A percentile compares a stretch with the other conserved stretches of the same genome.
phyloP scores from a whole-genome alignment of 2,888 invertebrate genomes.

The Ditylenchus weischeri region DNA sequence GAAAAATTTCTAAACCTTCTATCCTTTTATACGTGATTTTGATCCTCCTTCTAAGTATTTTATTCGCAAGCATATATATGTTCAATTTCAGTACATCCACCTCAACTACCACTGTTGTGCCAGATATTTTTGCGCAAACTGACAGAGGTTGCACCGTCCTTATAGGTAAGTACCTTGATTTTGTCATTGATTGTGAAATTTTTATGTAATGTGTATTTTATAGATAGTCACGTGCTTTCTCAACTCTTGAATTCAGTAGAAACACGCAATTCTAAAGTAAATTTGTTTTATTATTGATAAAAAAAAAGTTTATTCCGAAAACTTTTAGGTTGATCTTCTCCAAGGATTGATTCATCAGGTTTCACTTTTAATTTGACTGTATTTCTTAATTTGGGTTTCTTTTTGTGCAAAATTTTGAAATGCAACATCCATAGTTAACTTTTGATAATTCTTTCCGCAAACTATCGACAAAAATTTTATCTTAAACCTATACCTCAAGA shows the following conservation, averaged over 20 bases:
- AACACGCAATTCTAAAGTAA: slow-evolving; percentile 39
- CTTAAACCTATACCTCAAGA: too few species aligned
- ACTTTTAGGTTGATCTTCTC: slow-evolving; percentile 34
- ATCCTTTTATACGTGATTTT: too few species aligned
- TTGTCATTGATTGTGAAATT: too few species aligned
- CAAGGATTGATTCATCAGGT: slow-evolving; percentile 51
- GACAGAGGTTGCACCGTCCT: slow-evolving; percentile 52
- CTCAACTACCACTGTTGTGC: slow-evolving; percentile 42
- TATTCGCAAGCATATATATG: neutral
- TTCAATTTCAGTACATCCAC: slow-evolving; percentile 51
- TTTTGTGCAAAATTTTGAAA: too few species aligned
- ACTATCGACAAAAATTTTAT: too few species aligned
- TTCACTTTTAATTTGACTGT: neutral
- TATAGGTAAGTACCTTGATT: slow-evolving; percentile 23
- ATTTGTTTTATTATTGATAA: too few species aligned
- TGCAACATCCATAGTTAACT: too few species aligned
- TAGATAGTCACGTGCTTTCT: slow-evolving; percentile 46
- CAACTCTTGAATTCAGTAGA: slow-evolving; percentile 46
- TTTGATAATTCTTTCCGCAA: too few species aligned
- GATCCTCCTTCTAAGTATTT: too few species aligned
- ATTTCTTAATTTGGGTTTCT: slow-evolving; percentile 2
- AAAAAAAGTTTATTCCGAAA: too few species aligned
- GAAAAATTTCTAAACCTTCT: too few species aligned
- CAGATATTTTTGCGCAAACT: slow-evolving; percentile 55
- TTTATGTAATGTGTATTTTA: too few species aligned